A percentile compares a stretch with the other conserved stretches of the same genome.
Conservation (phyloP, 2,888 invertebrate genomes). For the Timema cristinae region DNA sequence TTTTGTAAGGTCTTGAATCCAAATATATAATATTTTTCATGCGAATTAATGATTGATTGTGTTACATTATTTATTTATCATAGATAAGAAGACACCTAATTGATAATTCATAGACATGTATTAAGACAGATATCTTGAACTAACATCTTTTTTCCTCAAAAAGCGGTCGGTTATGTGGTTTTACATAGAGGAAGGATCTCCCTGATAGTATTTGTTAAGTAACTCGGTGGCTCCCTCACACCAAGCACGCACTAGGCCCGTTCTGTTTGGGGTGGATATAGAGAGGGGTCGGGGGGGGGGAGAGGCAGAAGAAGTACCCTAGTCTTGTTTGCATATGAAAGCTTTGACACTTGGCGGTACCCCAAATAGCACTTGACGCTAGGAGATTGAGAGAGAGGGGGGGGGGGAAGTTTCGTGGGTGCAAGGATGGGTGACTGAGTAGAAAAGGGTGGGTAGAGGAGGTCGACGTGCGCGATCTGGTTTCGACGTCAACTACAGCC, state of each 20-base stretch:
- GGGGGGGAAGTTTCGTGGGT: neutral
- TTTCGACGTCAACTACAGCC: conserved; percentile 25
- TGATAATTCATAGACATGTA: no score
- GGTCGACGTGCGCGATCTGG: conserved; percentile 18
- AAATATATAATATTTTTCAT: no score
- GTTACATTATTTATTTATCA: no score
- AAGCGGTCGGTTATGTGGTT: no score
- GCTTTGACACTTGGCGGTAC: conserved; percentile 22
- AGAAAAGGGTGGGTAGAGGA: neutral
- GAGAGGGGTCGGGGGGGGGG: neutral
- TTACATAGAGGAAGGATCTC: no score
- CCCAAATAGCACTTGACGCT: conserved; percentile 25
- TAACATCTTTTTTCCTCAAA: no score
- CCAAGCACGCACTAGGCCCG: neutral
- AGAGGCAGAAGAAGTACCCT: neutral
- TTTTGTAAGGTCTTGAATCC: no score
- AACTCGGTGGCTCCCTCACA: neutral
- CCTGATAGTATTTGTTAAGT: conserved; percentile 5
- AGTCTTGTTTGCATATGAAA: conserved; percentile 24
- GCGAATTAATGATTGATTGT: no score
- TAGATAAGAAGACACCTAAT: no score
- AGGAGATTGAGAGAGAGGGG: conserved; percentile 17
- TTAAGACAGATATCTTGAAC: no score
- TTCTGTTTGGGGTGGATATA: neutral
- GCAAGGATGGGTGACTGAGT: neutral